Base-by-base conservation (phyloP, 2,888 invertebrate species). In the Drosophila macrospina region DNA sequence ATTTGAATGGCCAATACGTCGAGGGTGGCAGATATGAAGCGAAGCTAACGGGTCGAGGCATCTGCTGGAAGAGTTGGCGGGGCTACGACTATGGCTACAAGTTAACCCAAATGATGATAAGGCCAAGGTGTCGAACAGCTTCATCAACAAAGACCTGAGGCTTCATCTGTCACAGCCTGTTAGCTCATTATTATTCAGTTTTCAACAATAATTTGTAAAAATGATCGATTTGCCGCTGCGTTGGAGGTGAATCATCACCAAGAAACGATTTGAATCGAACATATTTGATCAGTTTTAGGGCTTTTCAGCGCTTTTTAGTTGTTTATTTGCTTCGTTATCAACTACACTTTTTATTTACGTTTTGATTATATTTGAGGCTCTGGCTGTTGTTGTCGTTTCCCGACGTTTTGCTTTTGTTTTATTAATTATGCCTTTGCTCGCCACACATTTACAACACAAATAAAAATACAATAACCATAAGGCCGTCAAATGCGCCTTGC, bases 1-100 rank as follows among this genome's bases (percentile, higher is more conserved):
- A 95, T 84, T 92, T 95, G 10, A 95, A 95, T 88, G 95, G 95
- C 0, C 88, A 88, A 55, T 83, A 83, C 13, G 45, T 83, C n/a
- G 64, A 60, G 10, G 84, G 87, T 16, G 37, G 92, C 91, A 37
- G 87, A 86, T 69, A 92, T 93, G 69, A 95, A 93, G 51, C 26
- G 0, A 84, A 86, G 69, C 44, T 83, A 13, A 52, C 83, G 24
- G 89, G 88, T 20, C 94, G 95, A 74, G 94, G 95, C 0, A 94
- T 95, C 75, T 95, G 95, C 81, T 95, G 95, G 95, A 94, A 94
- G 74, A 94, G 94, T 16, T 95, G 95, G 92, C 93, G 93, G 60
- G 95, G 95, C 0, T 93, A 95, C 1, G 93, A 93, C 72, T 93
- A 94, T 54, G 95, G 95, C 6, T 92, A 95, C 6, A 92, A 93